Conservation (phyloP, 2,113 vertebrate species). For the Macrotis lagotis region DNA sequence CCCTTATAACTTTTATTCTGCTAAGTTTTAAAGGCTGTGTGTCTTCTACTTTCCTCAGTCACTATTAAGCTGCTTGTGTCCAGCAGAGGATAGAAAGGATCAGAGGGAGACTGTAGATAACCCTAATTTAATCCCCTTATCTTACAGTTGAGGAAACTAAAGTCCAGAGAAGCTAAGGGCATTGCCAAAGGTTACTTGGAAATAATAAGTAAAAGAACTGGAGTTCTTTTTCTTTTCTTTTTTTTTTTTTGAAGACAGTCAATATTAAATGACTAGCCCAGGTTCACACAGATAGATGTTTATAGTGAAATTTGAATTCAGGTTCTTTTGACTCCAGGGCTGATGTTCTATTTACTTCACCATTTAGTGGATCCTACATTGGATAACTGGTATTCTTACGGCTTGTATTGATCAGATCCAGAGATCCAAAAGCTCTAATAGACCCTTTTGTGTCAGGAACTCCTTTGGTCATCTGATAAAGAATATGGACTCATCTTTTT, state of each 20-base stretch:
- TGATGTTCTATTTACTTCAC: not conserved
- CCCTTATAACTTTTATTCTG: not conserved
- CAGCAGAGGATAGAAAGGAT: not conserved
- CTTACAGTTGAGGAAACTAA: not conserved
- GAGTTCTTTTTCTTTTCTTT: too few species aligned
- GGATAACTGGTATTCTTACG: not conserved
- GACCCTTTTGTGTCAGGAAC: not conserved
- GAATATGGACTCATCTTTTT: not conserved
- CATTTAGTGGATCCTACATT: not conserved
- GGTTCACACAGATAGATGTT: not conserved
- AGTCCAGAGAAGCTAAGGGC: not conserved
- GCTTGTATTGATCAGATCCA: not conserved
- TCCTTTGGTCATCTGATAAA: not conserved
- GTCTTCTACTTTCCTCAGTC: not conserved
- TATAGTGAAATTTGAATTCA: not conserved
- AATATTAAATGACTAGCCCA: not conserved
- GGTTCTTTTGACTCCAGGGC: not conserved
- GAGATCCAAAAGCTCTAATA: not conserved
- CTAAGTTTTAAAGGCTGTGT: not conserved
- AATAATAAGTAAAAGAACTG: not conserved
- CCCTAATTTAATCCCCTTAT: not conserved
- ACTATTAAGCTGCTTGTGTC: not conserved
- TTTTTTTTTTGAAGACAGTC: not conserved
- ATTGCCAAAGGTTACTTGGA: not conserved
- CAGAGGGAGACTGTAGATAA: not conserved